Base-by-base conservation (phyloP, 2,113 vertebrate genomes). In the Dasyprocta punctata region DNA sequence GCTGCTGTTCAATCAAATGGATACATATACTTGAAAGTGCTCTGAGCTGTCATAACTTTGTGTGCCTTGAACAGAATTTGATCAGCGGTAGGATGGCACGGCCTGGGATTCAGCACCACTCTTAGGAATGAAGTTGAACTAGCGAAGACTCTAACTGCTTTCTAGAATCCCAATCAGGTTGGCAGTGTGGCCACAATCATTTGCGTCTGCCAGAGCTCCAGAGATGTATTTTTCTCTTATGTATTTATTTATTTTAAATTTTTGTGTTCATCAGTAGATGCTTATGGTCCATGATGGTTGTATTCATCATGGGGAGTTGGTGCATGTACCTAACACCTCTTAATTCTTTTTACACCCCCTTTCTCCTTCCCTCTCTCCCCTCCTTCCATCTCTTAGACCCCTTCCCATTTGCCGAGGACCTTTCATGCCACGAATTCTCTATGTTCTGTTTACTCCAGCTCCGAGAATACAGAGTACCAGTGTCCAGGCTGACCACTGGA, bases 1-100 rank as follows among this genome's bases (percentile, higher is more conserved):
- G 95, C n/a, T n/a, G n/a, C 67, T 80, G 0, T 56, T 95, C 33
- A 90, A 61, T 82, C 28, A 54, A 47, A 63, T 49, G 41, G 82
- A 58, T 90, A 44, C n/a, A 41, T 71, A 33, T 8, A 26, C 13
- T 77, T 26, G 19, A 85, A 19, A 54, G 93, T 73, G 36, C 38
- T 20, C 22, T 20, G 11, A 73, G 12, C 41, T 69, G 77, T 71
- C 63, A 38, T 26, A 60, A 71, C 13, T 28, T 20, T 95, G 65
- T 93, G 33, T 90, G 30, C 30, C 26, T 92, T 65, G 4, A 89
- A 61, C 67, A 65, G 26, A 71, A 44, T 96, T 92, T 28, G 95
- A 71, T 83, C 14, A 69, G 26, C 73, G 47, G 28, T 81, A 88
- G 44, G 44, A 2, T 56, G 56, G 13, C 24, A 89, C 47, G 24